Percentiles rank a stretch among this genome's conserved stretches.
These are phyloP conservation scores for Hemaris fuciformis DNA, from an alignment of 2,888 invertebrate species.

Conservation along the genomic window DNA sequence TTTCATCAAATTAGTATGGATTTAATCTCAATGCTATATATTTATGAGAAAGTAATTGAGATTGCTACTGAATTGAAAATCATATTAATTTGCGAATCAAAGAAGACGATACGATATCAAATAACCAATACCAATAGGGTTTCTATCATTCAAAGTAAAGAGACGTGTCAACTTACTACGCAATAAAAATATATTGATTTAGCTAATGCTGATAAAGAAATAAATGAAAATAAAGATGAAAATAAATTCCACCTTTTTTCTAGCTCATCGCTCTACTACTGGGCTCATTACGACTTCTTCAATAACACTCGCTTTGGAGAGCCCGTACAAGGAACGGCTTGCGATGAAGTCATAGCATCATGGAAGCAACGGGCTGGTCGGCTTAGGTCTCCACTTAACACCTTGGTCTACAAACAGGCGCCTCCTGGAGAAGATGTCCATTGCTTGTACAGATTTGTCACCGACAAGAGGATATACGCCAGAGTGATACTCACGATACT, in stretches of 20 bases:
- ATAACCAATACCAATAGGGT: neutral
- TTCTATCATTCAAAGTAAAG: neutral
- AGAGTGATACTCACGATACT: slow-evolving; percentile 89
- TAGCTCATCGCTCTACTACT: slow-evolving; percentile 94
- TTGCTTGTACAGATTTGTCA: slow-evolving; percentile 91
- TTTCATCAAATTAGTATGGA: too few relatives aligned
- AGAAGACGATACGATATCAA: neutral
- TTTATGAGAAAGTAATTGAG: neutral
- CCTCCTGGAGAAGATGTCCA: slow-evolving; percentile 87
- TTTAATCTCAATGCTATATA: too few relatives aligned
- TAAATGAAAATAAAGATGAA: too few relatives aligned
- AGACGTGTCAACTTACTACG: neutral
- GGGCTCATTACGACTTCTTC: slow-evolving; percentile 97
- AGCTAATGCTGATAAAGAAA: neutral
- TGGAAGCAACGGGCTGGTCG: slow-evolving; percentile 90
- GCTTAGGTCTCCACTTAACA: slow-evolving; percentile 91
- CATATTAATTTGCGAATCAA: too few relatives aligned
- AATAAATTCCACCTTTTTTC: slow-evolving; percentile 13
- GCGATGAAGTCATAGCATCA: slow-evolving; percentile 93
- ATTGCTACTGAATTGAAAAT: too few relatives aligned
- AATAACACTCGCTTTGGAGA: slow-evolving; percentile 94
- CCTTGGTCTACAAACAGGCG: slow-evolving; percentile 91
- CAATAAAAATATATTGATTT: too few relatives aligned
- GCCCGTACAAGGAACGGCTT: slow-evolving; percentile 89
- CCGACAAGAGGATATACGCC: slow-evolving; percentile 90